Evolutionary conservation across 53 echinoderm and acorn worm genomes (phyloP).

Genomic region (Luidia sarsii): DNA sequence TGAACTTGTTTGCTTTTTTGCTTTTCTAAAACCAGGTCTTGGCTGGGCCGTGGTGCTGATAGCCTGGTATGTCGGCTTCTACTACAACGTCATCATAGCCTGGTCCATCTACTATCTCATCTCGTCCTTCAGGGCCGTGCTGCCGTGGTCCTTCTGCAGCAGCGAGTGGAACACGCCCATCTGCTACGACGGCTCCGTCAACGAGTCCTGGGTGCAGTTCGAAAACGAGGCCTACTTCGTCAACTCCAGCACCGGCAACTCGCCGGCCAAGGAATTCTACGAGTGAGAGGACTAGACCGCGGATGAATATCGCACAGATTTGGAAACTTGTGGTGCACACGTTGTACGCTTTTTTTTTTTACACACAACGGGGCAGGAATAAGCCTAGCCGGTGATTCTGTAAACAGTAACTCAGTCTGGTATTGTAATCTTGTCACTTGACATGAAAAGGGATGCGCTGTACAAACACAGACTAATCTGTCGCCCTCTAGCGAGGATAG

Average conservation of each 20-base stretch:
- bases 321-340: background rate
- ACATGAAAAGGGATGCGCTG: no score
- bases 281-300: no score
- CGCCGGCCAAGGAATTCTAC: constrained; percentile 65
- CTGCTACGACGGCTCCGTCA: constrained; percentile 61
- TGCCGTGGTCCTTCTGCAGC: constrained; percentile 61
- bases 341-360: no score
- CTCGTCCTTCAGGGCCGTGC: constrained; percentile 48
- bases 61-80: constrained; percentile 68
- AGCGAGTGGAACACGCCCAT: constrained; percentile 61
- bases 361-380: no score
- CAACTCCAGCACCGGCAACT: constrained; percentile 48
- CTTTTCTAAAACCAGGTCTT: constrained; percentile 71
- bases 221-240: constrained; percentile 44
- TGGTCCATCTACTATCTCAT: constrained; percentile 70
- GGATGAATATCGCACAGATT: no score
- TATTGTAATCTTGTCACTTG: no score
- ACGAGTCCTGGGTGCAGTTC: constrained; percentile 56
- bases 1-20: no score
- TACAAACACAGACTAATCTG: no score
- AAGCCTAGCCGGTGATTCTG: no score
- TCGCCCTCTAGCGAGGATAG: no score
- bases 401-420: no score
- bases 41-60: constrained; percentile 83
- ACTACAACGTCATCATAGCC: constrained; percentile 70